Percentiles rank a stretch among this genome's conserved stretches.
Conservation (phyloP, 2,888 invertebrate genomes). For the Cordilura impudica region DNA sequence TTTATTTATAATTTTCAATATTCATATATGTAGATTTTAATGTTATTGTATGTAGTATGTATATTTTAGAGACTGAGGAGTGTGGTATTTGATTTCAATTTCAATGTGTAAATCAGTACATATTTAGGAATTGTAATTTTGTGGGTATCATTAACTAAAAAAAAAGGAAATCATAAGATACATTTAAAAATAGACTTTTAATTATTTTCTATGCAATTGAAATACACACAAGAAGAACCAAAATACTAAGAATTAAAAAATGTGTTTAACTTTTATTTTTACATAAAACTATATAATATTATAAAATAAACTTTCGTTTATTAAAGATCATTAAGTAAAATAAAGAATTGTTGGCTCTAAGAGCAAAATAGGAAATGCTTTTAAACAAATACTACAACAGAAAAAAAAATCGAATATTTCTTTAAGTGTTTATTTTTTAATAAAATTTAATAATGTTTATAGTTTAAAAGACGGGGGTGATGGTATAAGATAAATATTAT, state of each 20-base stretch:
- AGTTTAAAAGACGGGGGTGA: no score
- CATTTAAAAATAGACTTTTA: background rate
- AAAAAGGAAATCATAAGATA: background rate
- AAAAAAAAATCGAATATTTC: background rate
- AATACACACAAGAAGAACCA: slow-evolving; percentile 1
- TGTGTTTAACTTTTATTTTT: background rate
- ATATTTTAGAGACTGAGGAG: slow-evolving; percentile 28
- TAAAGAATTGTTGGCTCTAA: background rate
- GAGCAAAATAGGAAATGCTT: background rate
- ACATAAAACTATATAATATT: background rate
- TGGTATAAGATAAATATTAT: no score
- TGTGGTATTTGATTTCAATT: slow-evolving; percentile 29
- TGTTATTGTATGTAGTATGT: slow-evolving; percentile 13
- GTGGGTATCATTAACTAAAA: background rate
- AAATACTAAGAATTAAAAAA: slow-evolving; percentile 11
- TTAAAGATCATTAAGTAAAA: background rate
- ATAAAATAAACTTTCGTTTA: background rate
- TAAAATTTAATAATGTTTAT: background rate
- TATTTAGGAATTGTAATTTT: slow-evolving; percentile 35
- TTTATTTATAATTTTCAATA: slow-evolving; percentile 41
- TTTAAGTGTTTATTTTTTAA: background rate
- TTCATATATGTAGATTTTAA: slow-evolving; percentile 37
- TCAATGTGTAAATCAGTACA: slow-evolving; percentile 28
- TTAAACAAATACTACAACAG: background rate
- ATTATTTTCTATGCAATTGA: background rate